Evolutionary conservation across 23 tunicate species (phyloP).

Genomic region (Phallusia fumigata): DNA sequence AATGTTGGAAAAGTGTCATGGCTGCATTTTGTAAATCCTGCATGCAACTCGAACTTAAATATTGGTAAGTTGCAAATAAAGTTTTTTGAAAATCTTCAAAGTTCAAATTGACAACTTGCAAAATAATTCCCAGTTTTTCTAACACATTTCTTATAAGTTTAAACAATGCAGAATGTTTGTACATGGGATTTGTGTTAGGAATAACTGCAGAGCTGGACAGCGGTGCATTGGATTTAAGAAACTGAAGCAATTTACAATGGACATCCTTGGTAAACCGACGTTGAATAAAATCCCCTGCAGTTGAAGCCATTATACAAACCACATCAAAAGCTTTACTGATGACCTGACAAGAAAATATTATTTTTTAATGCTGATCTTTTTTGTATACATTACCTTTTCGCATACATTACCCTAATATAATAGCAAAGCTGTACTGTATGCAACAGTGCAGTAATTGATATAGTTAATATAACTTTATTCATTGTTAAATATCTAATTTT

Average conservation of each 20-base stretch:
- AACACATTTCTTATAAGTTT: conserved; percentile 28
- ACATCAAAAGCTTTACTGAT: conserved; percentile 70
- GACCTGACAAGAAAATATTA: conserved; percentile 18
- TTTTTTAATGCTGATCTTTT: too few species aligned
- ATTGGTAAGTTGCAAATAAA: background rate
- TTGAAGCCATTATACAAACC: conserved; percentile 39
- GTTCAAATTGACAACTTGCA: background rate
- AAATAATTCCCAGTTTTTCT: conserved; percentile 31
- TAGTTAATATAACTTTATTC: too few species aligned
- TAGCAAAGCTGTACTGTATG: too few species aligned
- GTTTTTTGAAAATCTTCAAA: conserved; percentile 16
- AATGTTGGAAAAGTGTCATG: conserved; percentile 16
- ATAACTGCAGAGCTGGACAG: background rate
- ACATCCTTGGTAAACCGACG: conserved; percentile 65
- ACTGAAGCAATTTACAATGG: conserved; percentile 45
- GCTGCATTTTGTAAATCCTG: conserved; percentile 50
- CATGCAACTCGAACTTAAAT: conserved; percentile 20
- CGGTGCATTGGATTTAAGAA: conserved; percentile 31
- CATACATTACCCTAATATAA: too few species aligned
- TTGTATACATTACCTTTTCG: too few species aligned
- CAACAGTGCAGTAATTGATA: too few species aligned
- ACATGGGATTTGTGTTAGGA: background rate
- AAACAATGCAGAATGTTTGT: conserved; percentile 31
- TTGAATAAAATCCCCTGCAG: conserved; percentile 60
- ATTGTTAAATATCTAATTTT: too few species aligned